Percentiles rank a stretch among this genome's conserved stretches.
These are phyloP conservation scores for Noctua fimbriata DNA, from an alignment of 2,888 invertebrate genomes.

Conservation along the genomic window DNA sequence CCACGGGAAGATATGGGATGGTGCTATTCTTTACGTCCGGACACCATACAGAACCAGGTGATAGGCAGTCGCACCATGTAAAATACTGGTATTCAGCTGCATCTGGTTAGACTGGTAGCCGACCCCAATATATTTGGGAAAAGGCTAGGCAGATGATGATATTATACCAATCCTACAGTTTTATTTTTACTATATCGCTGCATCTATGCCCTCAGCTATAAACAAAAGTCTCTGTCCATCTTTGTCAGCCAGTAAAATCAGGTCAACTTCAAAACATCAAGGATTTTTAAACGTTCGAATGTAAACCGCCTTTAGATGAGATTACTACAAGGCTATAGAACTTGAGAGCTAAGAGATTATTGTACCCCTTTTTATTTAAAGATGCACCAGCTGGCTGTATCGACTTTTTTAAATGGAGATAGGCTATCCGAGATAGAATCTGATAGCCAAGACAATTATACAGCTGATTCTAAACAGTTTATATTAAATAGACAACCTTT, in stretches of 20 bases:
- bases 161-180: too few relatives aligned
- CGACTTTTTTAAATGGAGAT: slow-evolving; percentile 29
- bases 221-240: background rate
- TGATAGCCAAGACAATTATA: slow-evolving; percentile 23
- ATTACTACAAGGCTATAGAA: slow-evolving; percentile 46
- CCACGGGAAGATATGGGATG: too few relatives aligned
- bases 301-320: slow-evolving; percentile 15
- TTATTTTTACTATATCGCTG: too few relatives aligned
- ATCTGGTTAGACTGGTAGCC: too few relatives aligned
- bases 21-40: too few relatives aligned
- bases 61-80: too few relatives aligned
- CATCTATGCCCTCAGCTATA: background rate
- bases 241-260: background rate
- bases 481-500: background rate
- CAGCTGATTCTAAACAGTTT: background rate
- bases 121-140: too few relatives aligned
- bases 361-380: slow-evolving; percentile 13
- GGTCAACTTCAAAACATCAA: background rate
- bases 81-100: too few relatives aligned
- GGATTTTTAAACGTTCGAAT: background rate
- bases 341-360: slow-evolving; percentile 37
- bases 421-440: background rate
- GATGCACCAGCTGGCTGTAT: slow-evolving; percentile 47
- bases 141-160: too few relatives aligned
- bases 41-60: too few relatives aligned